Evolutionary conservation across 2,113 vertebrate species (phyloP), one percentile per base, ranked within the genome.

Genomic region (Nerophis lumbriciformis): DNA sequence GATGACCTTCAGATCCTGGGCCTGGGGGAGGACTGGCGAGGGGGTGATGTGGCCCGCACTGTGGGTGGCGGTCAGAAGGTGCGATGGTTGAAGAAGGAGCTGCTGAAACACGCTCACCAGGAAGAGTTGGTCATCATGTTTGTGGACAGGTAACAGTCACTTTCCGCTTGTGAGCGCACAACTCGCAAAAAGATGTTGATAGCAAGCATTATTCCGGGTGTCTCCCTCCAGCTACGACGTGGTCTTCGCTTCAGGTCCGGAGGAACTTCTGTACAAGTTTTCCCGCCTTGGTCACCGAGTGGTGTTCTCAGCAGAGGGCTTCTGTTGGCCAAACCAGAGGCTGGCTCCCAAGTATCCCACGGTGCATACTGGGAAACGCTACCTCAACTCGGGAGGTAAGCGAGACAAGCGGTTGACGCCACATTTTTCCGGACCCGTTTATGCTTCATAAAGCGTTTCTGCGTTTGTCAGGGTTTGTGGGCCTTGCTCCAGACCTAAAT

Each of bases 41-140:
- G 90, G 0, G 90, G 90, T 0, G 90, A 91, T 6, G 84, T 91
- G 38, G 88, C 90, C 3, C 78, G 90, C 8, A 95, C 94, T 0
- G 92, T 96, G 0, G 94, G 94, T 0, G 94, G 94, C 49, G 94
- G 94, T 7, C 94, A 96, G 90, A 96, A 96, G 75, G 94, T 96
- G 15, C 82, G 94, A n/a, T 95, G 94, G 93, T 65, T 95, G 64
- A 94, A 93, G 80, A 88, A 86, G 6, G 93, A 94, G 71, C 91
- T 95, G 74, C 84, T 91, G 50, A 91, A 90, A 59, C 77, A 91
- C 0, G 77, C 81, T 0, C 82, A 87, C 12, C 75, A 73, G 4
- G 69, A 84, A 8, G 89, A 94, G 53, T 67, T 88, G 68, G 72
- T 95, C 4, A 38, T 95, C 79, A 82, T 96, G 85, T 95, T 96